Percentiles rank a stretch among this genome's conserved stretches.
Conservation (phyloP, 2,888 invertebrate species). For the Harpalus rufipes region DNA sequence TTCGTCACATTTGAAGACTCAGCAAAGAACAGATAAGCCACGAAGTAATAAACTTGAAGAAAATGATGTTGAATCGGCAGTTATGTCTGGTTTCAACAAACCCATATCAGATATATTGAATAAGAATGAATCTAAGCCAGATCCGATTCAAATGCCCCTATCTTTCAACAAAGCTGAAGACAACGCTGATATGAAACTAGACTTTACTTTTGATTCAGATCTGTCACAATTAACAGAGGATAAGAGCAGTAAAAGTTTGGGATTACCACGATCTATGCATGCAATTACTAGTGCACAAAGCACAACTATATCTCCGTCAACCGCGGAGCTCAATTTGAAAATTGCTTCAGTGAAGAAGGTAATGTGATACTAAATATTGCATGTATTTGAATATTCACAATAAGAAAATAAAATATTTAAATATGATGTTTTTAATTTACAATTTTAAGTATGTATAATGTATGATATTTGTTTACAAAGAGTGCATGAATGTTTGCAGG, state of each 20-base stretch:
- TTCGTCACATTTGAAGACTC: conserved; percentile 77
- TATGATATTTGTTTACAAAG: conserved; percentile 70
- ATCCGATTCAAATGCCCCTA: conserved; percentile 82
- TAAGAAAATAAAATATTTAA: neutral
- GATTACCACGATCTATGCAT: conserved; percentile 81
- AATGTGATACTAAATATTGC: conserved; percentile 13
- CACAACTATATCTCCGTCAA: conserved; percentile 88
- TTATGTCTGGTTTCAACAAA: conserved; percentile 77
- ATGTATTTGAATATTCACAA: conserved; percentile 2
- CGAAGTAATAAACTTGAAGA: conserved; percentile 78
- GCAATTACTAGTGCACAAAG: conserved; percentile 81
- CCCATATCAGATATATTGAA: conserved; percentile 77
- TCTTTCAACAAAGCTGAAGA: conserved; percentile 86
- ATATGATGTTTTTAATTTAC: neutral
- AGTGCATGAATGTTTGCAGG: conserved; percentile 72
- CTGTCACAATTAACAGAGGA: conserved; percentile 87
- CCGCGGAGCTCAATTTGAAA: conserved; percentile 95
- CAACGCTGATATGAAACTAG: conserved; percentile 92
- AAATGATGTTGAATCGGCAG: conserved; percentile 74
- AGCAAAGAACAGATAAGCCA: conserved; percentile 78
- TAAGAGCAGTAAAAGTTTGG: conserved; percentile 80
- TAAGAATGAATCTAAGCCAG: conserved; percentile 76
- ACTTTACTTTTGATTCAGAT: conserved; percentile 93
- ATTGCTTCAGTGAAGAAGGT: conserved; percentile 94
- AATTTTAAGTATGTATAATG: conserved; percentile 69